Evolutionary conservation across 2,797 vertebrate species (phyloP).

Genomic region (Sebastes trivittatus): DNA sequence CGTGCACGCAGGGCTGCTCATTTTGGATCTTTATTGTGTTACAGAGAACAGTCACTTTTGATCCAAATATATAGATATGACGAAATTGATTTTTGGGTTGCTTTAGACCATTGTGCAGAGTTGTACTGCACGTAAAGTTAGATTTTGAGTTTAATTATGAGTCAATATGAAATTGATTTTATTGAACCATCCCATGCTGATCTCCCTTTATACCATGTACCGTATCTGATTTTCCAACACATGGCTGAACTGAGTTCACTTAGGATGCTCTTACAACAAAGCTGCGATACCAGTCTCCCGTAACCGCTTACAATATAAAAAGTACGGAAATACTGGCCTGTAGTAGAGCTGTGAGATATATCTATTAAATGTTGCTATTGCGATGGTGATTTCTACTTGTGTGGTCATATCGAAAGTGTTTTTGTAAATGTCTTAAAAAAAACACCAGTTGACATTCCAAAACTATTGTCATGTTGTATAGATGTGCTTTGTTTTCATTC

Average conservation of each 20-base stretch:
- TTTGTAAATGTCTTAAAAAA: no score
- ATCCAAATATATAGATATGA: background rate
- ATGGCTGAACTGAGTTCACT: background rate
- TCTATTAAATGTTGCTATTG: background rate
- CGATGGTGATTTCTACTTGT: background rate
- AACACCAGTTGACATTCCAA: no score
- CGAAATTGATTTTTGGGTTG: background rate
- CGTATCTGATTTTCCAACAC: background rate
- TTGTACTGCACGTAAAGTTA: background rate
- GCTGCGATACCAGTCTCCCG: background rate
- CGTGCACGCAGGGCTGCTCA: conserved; percentile 12
- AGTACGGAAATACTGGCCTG: background rate
- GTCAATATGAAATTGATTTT: conserved; percentile 8
- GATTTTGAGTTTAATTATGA: background rate
- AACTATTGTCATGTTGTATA: no score
- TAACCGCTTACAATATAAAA: background rate
- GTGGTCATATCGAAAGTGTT: no score
- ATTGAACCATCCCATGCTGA: background rate
- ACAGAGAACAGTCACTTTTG: background rate
- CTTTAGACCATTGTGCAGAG: background rate
- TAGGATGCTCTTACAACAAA: background rate
- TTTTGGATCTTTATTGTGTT: conserved; percentile 18
- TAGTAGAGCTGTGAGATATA: background rate
- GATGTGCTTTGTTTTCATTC: no score
- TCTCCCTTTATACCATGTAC: background rate